phyloP scores from a whole-genome alignment of 1,140 invertebrate genomes.

The Plectus sambesii region DNA sequence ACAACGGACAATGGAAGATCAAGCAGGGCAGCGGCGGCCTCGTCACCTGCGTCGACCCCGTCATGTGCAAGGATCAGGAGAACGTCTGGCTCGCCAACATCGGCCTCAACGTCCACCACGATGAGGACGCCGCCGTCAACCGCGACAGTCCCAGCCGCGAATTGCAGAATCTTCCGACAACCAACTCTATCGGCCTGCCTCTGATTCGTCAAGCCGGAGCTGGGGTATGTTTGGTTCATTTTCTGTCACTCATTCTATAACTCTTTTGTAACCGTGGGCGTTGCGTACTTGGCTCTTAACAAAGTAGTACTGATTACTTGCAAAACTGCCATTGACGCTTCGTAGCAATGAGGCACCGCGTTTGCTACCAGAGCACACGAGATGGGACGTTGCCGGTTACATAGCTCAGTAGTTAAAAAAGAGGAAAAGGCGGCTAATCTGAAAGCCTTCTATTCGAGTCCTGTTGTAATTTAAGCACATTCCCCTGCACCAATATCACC shows the following conservation, averaged over 20 bases:
- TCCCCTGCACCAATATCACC: no score
- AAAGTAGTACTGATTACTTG: slow-evolving; percentile 35
- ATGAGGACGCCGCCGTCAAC: background rate
- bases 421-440: no score
- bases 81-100: slow-evolving; percentile 45
- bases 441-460: no score
- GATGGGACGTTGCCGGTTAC: no score
- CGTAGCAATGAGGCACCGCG: slow-evolving; percentile 14
- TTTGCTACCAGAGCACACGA: no score
- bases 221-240: no score
- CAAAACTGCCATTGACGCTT: slow-evolving; percentile 26
- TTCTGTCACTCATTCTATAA: no score
- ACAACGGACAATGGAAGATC: slow-evolving; percentile 43
- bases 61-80: slow-evolving; percentile 40
- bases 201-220: slow-evolving; percentile 41
- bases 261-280: no score
- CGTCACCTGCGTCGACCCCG: slow-evolving; percentile 43
- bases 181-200: slow-evolving; percentile 41
- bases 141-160: slow-evolving; percentile 15
- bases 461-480: no score
- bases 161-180: slow-evolving; percentile 30
- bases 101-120: slow-evolving; percentile 41
- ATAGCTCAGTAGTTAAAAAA: no score
- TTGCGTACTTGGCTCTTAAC: slow-evolving; percentile 45
- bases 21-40: slow-evolving; percentile 43